Conservation (phyloP, 2,113 vertebrate genomes). For the Cacatua alba region DNA sequence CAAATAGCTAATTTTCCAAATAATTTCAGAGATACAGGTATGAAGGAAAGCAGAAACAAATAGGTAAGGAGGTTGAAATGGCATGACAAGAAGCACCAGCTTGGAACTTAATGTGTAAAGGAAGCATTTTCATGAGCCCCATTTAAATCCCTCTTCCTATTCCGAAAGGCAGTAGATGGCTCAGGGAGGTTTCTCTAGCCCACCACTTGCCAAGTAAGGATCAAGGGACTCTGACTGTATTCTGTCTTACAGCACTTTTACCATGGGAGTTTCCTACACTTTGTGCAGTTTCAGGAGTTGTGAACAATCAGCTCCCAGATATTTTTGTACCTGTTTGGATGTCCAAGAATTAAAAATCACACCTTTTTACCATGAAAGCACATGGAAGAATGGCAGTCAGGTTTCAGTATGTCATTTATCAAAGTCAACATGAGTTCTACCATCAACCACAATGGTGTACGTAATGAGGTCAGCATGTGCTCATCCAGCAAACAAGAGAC, state of each 20-base stretch:
- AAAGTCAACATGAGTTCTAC: neutral
- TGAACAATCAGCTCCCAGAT: neutral
- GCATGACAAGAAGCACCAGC: neutral
- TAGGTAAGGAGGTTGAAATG: neutral
- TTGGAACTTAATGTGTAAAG: neutral
- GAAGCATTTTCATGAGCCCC: neutral
- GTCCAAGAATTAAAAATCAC: neutral
- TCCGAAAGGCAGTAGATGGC: neutral
- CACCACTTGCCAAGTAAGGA: neutral
- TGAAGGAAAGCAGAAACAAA: neutral
- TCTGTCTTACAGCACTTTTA: neutral
- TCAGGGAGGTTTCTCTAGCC: neutral
- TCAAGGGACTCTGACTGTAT: neutral
- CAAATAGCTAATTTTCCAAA: neutral
- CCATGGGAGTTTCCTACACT: neutral
- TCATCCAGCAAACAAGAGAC: neutral
- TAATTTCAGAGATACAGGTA: neutral
- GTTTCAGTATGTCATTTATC: neutral
- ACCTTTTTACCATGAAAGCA: neutral
- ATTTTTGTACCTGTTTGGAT: neutral
- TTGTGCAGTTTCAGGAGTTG: neutral
- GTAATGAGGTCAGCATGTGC: accelerated
- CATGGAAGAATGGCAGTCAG: neutral
- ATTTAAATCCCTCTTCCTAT: neutral
- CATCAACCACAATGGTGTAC: neutral